Conservation (phyloP, 2,888 invertebrate genomes). For the Leptura quadrifasciata region DNA sequence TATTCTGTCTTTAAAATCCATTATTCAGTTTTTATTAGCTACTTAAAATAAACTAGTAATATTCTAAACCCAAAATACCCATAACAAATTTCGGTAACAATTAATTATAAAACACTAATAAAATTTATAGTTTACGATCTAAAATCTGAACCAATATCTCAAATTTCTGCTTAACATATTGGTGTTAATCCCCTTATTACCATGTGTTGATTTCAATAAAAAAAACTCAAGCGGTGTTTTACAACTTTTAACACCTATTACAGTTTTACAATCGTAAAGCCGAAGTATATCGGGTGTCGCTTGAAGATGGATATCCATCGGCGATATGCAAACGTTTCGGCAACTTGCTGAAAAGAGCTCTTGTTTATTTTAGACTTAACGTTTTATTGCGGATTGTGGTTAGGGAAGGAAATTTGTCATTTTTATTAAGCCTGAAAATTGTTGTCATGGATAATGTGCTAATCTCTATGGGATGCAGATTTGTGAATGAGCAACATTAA, state of each 20-base stretch:
- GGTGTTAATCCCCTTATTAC: slow-evolving; percentile 31
- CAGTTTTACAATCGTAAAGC: slow-evolving; percentile 11
- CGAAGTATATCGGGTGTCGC: slow-evolving; percentile 31
- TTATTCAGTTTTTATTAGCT: slow-evolving; percentile 16
- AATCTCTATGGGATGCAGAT: slow-evolving; percentile 2
- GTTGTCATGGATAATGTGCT: slow-evolving; percentile 7
- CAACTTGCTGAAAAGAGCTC: slow-evolving; percentile 2
- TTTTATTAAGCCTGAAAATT: neutral
- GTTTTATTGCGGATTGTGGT: slow-evolving; percentile 7
- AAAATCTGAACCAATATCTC: slow-evolving; percentile 35
- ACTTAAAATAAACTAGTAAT: slow-evolving; percentile 26
- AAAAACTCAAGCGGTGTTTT: slow-evolving; percentile 32
- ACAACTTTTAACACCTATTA: slow-evolving; percentile 43
- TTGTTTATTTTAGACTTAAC: slow-evolving; percentile 26
- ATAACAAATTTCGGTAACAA: slow-evolving; percentile 22
- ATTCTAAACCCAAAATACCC: slow-evolving; percentile 13
- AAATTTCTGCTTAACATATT: slow-evolving; percentile 36
- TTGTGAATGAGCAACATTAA: neutral
- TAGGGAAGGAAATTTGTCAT: slow-evolving; percentile 1
- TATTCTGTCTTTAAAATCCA: neutral
- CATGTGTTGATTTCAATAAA: slow-evolving; percentile 24
- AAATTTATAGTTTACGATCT: slow-evolving; percentile 35
- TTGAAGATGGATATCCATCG: slow-evolving; percentile 23
- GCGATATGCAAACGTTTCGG: slow-evolving; percentile 29
- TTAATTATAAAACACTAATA: slow-evolving; percentile 22